These are phyloP conservation scores for Rhinolophus sinicus DNA, from an alignment of 2,113 vertebrate genomes.

Conservation along the genomic window DNA sequence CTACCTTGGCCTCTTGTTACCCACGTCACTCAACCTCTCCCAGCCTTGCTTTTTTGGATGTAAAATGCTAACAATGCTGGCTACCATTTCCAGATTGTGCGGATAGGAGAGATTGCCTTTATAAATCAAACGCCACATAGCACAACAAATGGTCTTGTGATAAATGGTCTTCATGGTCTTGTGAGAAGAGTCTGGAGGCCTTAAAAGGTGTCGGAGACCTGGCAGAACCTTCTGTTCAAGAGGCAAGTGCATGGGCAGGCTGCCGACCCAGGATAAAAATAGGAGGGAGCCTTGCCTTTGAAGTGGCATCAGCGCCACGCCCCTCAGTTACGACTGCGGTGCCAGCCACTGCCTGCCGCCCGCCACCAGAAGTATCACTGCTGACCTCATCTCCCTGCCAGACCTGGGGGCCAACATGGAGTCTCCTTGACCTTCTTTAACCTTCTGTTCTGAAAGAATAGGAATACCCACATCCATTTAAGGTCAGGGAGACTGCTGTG, in stretches of 20 bases:
- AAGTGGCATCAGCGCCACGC: conserved; percentile 51
- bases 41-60: not conserved
- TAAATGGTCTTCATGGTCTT: not conserved
- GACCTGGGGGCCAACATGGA: not conserved
- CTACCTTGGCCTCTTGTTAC: not conserved
- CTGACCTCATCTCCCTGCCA: not conserved
- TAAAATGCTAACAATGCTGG: not conserved
- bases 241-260: conserved; percentile 57
- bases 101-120: not conserved
- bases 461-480: not conserved
- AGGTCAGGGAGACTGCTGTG: not conserved
- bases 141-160: not conserved
- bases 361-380: not conserved
- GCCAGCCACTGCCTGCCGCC: not conserved
- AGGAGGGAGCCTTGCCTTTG: conserved; percentile 67
- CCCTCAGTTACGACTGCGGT: not conserved
- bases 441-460: not conserved
- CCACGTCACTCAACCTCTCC: not conserved
- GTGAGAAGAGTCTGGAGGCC: not conserved
- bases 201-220: conserved; percentile 65
- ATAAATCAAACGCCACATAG: not conserved
- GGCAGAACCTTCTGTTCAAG: conserved; percentile 77
- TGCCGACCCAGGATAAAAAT: conserved; percentile 65
- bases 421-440: not conserved
- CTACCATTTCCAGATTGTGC: not conserved